Evolutionary conservation across 2,113 vertebrate species (phyloP), one percentile per base, ranked within the genome.

Genomic region (Neogobius melanostomus): DNA sequence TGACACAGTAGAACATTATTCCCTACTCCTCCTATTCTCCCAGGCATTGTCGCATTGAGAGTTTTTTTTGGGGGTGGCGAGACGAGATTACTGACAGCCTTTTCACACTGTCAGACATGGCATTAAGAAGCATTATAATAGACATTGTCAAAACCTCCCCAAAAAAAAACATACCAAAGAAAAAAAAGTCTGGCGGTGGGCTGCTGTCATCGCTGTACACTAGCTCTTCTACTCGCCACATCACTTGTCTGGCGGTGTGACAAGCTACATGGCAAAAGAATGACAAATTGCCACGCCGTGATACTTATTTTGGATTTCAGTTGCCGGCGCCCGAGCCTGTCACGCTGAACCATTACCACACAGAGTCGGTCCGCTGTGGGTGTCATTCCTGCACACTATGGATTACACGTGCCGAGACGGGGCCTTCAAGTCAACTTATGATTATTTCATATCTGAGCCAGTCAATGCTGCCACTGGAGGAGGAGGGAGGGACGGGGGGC

Each of bases 231-330:
- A 48, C 62, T 64, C 62, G 6, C 16, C 44, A 64, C 47, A 64
- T 47, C 62, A 64, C 44, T 47, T 64, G 62, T 64, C 62, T 48
- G 45, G 16, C 16, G 44, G 46, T 21, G 46, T 64, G 62, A 64
- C 62, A 64, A 5, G 59, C 45, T 48, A 47, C 62, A 64, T 46
- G 62, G 62, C 15, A 4, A n/a, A 36, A 21, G 46, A 64, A 64
- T 64, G 44, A 64, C 62, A 64, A 64, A 64, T 64, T 64, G 62
- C 46, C 16, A 64, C 47, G 46, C 62, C 62, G 44, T 64, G 62
- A 64, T 64, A 48, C 46, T 46, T 64, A 48, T 64, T 64, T 64
- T 64, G 44, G 44, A 48, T 64, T 47, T 46, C 46, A 47, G 62
- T 64, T 21, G n/a, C 62, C 48, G 62, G 21, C 62, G 46, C 46